phyloP scores from a whole-genome alignment of 2,888 invertebrate species.

The Ectropis crepuscularia region DNA sequence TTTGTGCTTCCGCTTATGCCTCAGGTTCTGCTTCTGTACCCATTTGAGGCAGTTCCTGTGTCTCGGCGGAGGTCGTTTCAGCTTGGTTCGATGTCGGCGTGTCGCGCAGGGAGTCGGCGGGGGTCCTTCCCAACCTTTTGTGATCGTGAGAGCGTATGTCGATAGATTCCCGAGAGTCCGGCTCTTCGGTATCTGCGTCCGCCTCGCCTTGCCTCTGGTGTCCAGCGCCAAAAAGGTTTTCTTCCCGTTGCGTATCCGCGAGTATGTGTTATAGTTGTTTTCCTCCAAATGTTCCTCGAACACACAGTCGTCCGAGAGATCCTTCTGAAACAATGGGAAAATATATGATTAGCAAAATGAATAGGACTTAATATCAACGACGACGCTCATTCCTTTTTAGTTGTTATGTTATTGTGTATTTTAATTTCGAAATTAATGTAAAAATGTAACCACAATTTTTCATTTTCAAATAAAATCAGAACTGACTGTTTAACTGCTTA shows the following conservation, averaged over 20 bases:
- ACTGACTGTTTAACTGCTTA: too few relatives aligned
- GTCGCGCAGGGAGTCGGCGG: conserved; percentile 69
- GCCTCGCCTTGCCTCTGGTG: conserved; percentile 88
- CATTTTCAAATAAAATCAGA: too few relatives aligned
- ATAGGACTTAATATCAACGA: too few relatives aligned
- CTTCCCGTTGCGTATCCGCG: conserved; percentile 87
- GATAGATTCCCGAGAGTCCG: conserved; percentile 90
- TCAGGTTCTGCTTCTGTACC: conserved; percentile 74
- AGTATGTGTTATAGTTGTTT: conserved; percentile 94
- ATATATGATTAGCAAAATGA: conserved; percentile 46
- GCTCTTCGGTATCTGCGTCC: conserved; percentile 88
- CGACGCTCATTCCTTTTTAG: too few relatives aligned
- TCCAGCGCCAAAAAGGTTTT: conserved; percentile 92
- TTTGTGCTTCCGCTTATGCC: conserved; percentile 80
- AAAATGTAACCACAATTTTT: too few relatives aligned
- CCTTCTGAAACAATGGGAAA: conserved; percentile 89
- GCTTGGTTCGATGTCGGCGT: conserved; percentile 74
- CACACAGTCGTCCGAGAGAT: conserved; percentile 93
- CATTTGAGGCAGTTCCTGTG: conserved; percentile 79
- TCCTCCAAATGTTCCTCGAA: conserved; percentile 94
- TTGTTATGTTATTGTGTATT: too few relatives aligned
- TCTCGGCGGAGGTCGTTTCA: conserved; percentile 73
- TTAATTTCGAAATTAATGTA: too few relatives aligned
- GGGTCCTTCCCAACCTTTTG: conserved; percentile 68
- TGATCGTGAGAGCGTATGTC: conserved; percentile 88